Base-by-base conservation (phyloP, 64 coral and sea anemone species). In the Actinia tenebrosa region DNA sequence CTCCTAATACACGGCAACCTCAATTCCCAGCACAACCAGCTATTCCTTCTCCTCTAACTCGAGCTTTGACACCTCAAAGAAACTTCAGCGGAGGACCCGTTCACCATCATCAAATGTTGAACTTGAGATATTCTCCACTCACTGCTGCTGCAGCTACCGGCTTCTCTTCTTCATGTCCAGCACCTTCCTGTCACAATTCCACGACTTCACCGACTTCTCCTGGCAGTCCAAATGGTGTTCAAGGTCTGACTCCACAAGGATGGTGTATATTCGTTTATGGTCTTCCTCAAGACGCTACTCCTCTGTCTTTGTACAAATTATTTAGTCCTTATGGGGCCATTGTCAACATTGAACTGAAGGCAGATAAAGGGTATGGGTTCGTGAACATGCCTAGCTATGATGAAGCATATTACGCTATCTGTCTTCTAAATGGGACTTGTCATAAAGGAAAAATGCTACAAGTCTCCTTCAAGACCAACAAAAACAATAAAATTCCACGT, bases 191-290 rank as follows among this genome's bases (percentile, higher is more conserved):
- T 85, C 82, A 84, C 52, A 81, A 81, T 50, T 53, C 15, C 3
- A 5, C 79, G 44, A 53, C 79, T 50, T 85, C 83, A 5, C 83
- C 83, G 2, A 85, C 53, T 25, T 84, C 85, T 90, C 88, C 92
- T 16, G 82, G 89, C 44, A 97, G 86, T 78, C 91, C 88, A 54
- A 89, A 89, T 90, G 90, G 77, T 75, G 90, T 93, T 84, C 87
- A 90, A 61, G 89, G 80, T 17, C 83, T 97, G 16, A 86, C 87
- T 46, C 88, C 94, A 10, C 91, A 92, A 58, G 91, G 88, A 55
- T 97, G 89, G 80, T 97, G 94, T 93, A 92, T 97, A 62, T 97
- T 97, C 72, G 94, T 97, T 26, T 97, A 97, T 47, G 94, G 94
- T 64, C 84, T 97, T 22, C 91, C 91, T n/a, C 92, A 91, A 78